Evolutionary conservation across 1,140 invertebrate genomes (phyloP).

Genomic region (Nomia melanderi): DNA sequence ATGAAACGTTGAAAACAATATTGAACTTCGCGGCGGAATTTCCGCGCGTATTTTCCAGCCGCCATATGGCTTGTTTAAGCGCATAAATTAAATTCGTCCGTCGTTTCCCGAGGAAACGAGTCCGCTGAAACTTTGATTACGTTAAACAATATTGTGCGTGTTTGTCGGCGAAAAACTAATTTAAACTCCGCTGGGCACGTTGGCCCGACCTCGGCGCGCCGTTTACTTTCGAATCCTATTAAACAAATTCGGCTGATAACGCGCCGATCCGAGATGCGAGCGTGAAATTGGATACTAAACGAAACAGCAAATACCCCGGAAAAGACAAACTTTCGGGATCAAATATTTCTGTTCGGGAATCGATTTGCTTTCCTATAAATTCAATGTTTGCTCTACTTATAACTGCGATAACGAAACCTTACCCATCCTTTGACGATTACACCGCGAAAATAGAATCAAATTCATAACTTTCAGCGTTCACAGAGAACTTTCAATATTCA

Average conservation of each 20-base stretch:
- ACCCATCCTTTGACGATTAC: too few relatives aligned
- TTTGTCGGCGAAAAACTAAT: conserved; percentile 44
- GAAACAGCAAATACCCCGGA: neutral
- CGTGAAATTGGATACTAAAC: neutral
- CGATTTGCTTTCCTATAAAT: too few relatives aligned
- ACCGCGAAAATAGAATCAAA: too few relatives aligned
- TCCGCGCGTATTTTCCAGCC: too few relatives aligned
- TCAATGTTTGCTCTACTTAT: too few relatives aligned
- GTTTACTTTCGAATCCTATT: conserved; percentile 30
- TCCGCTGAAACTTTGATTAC: conserved; percentile 42
- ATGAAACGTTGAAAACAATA: too few relatives aligned
- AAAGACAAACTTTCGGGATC: neutral
- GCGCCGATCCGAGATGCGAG: neutral
- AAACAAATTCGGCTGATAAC: conserved; percentile 39
- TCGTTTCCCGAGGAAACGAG: conserved; percentile 5
- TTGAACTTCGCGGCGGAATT: too few relatives aligned
- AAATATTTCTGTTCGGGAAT: too few relatives aligned
- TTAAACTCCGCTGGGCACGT: conserved; percentile 33
- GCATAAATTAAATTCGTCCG: conserved; percentile 31
- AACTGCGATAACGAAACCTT: too few relatives aligned
- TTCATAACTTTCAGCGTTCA: too few relatives aligned
- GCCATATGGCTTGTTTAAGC: conserved; percentile 24
- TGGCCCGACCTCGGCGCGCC: neutral
- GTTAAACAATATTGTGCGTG: conserved; percentile 45
- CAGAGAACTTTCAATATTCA: too few relatives aligned